These are phyloP conservation scores for Nasonovia ribisnigri DNA, from an alignment of 2,888 invertebrate genomes.

Conservation along the genomic window DNA sequence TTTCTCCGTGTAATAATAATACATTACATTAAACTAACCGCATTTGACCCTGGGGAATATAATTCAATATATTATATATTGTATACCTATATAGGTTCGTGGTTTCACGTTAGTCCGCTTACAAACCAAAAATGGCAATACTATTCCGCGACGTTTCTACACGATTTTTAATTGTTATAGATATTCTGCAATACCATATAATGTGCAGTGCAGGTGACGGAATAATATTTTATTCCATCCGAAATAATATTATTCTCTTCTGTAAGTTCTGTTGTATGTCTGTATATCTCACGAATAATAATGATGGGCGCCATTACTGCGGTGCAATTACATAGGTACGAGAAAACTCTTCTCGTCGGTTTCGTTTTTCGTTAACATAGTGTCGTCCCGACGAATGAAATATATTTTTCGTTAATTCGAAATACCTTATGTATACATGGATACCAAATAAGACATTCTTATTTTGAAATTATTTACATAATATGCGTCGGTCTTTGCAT, in stretches of 20 bases:
- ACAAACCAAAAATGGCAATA: conserved; percentile 41
- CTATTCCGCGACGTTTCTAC: conserved; percentile 27
- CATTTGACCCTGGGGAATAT: background rate
- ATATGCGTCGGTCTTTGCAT: background rate
- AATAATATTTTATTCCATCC: background rate
- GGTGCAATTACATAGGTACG: no score
- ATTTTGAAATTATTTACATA: background rate
- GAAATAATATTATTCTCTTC: background rate
- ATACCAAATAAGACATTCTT: background rate
- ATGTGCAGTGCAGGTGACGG: background rate
- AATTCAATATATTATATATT: background rate
- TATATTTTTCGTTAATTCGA: no score
- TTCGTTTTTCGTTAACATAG: background rate
- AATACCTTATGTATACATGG: no score
- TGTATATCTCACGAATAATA: background rate
- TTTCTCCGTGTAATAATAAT: background rate
- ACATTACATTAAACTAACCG: background rate
- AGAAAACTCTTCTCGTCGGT: background rate
- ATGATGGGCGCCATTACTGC: no score
- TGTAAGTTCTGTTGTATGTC: no score
- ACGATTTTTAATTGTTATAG: conserved; percentile 17
- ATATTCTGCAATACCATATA: background rate
- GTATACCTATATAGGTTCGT: background rate
- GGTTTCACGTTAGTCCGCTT: conserved; percentile 29
- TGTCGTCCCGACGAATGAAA: background rate